Percentiles rank a stretch among this genome's conserved stretches.
Conservation (phyloP, 2,888 invertebrate species). For the Phortica okadai region DNA sequence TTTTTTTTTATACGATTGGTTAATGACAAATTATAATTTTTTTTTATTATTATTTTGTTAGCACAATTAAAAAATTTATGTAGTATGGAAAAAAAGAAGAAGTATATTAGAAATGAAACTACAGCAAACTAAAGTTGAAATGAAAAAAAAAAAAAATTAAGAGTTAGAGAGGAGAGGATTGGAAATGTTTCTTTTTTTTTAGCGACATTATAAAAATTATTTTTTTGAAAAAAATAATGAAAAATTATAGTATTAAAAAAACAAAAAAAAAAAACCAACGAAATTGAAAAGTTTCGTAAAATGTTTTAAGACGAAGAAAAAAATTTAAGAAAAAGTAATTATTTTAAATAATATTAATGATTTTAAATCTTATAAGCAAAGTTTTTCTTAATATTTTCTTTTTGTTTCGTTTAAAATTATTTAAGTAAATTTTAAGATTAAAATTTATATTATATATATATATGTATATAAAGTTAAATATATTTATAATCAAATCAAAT, state of each 20-base stretch:
- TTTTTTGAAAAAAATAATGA: neutral
- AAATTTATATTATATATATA: too few species aligned
- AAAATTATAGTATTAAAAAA: too few species aligned
- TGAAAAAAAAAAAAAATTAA: neutral
- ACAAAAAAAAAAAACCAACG: too few species aligned
- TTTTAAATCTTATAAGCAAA: neutral
- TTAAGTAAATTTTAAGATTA: too few species aligned
- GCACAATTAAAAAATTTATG: slow-evolving; percentile 20
- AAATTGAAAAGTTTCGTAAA: too few species aligned
- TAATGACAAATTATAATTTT: too few species aligned
- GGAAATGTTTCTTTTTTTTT: neutral
- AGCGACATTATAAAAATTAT: slow-evolving; percentile 4
- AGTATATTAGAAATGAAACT: neutral
- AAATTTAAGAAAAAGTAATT: slow-evolving; percentile 15
- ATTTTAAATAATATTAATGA: neutral
- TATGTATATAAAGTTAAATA: too few species aligned
- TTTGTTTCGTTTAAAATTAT: too few species aligned
- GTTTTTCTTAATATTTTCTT: neutral
- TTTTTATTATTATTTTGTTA: too few species aligned
- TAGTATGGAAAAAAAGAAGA: slow-evolving; percentile 11
- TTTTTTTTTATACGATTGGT: too few species aligned
- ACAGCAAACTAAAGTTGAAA: neutral
- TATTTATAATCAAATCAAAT: too few species aligned
- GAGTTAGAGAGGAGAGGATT: neutral
- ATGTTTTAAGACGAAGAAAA: slow-evolving; percentile 1